Conservation (phyloP, 2,113 vertebrate species). For the Crotalus viridis region DNA sequence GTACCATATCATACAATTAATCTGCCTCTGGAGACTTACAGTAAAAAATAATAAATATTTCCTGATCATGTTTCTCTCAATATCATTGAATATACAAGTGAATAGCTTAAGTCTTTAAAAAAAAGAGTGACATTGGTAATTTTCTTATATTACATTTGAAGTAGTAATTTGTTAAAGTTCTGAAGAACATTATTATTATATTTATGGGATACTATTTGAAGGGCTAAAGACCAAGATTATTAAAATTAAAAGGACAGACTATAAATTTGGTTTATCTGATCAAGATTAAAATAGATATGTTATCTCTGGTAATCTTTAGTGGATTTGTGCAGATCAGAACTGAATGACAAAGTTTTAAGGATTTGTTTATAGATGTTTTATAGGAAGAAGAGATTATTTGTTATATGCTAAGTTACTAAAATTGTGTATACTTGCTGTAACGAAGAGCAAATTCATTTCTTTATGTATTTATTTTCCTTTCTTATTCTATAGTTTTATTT, state of each 20-base stretch:
- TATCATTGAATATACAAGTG: not conserved
- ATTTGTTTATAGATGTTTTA: not conserved
- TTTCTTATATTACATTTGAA: not conserved
- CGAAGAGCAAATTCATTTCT: too few relatives aligned
- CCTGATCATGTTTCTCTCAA: not conserved
- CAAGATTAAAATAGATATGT: not conserved
- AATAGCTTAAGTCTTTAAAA: too few relatives aligned
- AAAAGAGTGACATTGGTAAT: not conserved
- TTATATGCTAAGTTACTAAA: not conserved
- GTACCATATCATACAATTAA: not conserved
- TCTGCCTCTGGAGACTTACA: not conserved
- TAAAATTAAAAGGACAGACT: not conserved
- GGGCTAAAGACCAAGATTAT: not conserved
- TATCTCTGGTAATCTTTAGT: not conserved
- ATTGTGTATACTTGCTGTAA: too few relatives aligned
- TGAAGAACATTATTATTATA: not conserved
- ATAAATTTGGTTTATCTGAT: not conserved
- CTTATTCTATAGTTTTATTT: too few relatives aligned
- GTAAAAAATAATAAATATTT: not conserved
- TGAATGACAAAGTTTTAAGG: not conserved
- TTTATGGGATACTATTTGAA: not conserved
- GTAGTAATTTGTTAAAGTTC: not conserved
- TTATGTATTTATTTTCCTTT: too few relatives aligned
- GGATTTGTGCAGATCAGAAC: not conserved
- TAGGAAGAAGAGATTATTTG: not conserved